phyloP scores from a whole-genome alignment of 1,140 invertebrate species.

The Cotesia vestalis region DNA sequence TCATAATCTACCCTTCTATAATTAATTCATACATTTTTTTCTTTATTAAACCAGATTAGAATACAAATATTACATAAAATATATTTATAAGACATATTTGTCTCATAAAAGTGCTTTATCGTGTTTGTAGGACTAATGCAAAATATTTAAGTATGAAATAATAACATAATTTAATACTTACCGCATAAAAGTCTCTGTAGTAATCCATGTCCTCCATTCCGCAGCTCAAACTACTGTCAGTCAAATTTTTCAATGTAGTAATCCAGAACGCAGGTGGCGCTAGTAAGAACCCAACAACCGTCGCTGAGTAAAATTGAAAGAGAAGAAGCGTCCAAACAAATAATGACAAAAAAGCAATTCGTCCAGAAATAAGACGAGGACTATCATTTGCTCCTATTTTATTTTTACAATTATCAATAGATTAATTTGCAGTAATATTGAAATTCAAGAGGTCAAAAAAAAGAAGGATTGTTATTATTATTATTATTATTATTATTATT shows the following conservation, averaged over 20 bases:
- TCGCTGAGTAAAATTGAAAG: constrained; percentile 79
- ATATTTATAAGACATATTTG: no score
- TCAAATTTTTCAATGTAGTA: constrained; percentile 69
- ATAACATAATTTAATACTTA: constrained; percentile 47
- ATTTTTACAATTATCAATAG: background rate
- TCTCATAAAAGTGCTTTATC: background rate
- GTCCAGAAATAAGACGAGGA: constrained; percentile 66
- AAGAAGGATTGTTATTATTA: background rate
- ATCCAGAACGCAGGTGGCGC: constrained; percentile 73
- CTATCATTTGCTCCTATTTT: constrained; percentile 62
- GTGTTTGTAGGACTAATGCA: background rate
- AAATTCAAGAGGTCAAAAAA: constrained; percentile 5
- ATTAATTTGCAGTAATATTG: constrained; percentile 14
- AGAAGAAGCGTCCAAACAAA: constrained; percentile 72
- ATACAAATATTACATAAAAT: no score
- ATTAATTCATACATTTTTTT: no score
- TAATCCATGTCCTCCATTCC: constrained; percentile 73
- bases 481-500: constrained; percentile 40
- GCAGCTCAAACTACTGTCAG: constrained; percentile 69
- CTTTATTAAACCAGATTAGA: no score
- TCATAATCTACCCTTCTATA: no score
- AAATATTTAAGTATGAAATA: constrained; percentile 3
- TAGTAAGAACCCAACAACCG: constrained; percentile 76
- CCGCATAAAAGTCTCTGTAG: constrained; percentile 71
- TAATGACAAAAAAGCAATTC: constrained; percentile 70